Evolutionary conservation across 2,113 vertebrate species (phyloP).

Genomic region (Neodon shergylaensis): DNA sequence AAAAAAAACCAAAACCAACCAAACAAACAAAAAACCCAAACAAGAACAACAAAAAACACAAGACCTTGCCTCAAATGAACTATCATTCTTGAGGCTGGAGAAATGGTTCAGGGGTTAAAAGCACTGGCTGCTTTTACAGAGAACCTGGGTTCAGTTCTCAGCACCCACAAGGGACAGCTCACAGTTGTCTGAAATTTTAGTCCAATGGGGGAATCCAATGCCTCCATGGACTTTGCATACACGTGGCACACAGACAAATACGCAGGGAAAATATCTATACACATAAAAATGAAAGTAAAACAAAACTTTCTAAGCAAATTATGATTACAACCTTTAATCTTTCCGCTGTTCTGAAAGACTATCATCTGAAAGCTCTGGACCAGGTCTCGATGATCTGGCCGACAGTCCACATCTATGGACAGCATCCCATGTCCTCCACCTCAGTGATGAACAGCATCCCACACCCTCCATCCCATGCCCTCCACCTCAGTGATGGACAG

Average conservation of each 20-base stretch:
- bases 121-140: not conserved
- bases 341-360: not conserved
- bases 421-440: not conserved
- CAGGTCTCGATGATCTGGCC: not conserved
- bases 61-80: not conserved
- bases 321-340: not conserved
- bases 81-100: not conserved
- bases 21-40: too few relatives aligned
- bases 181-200: not conserved
- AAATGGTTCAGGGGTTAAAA: not conserved
- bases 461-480: not conserved
- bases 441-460: too few relatives aligned
- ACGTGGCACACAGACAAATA: not conserved
- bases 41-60: too few relatives aligned
- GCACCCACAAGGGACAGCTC: not conserved
- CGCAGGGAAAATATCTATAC: not conserved
- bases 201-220: not conserved
- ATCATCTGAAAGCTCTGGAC: not conserved
- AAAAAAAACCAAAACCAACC: too few relatives aligned
- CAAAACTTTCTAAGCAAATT: not conserved
- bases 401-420: too few relatives aligned
- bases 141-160: not conserved
- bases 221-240: not conserved
- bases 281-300: not conserved
- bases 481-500: too few relatives aligned